These are phyloP conservation scores for Sturnus vulgaris DNA, from an alignment of 2,113 vertebrate genomes.

Conservation along the genomic window DNA sequence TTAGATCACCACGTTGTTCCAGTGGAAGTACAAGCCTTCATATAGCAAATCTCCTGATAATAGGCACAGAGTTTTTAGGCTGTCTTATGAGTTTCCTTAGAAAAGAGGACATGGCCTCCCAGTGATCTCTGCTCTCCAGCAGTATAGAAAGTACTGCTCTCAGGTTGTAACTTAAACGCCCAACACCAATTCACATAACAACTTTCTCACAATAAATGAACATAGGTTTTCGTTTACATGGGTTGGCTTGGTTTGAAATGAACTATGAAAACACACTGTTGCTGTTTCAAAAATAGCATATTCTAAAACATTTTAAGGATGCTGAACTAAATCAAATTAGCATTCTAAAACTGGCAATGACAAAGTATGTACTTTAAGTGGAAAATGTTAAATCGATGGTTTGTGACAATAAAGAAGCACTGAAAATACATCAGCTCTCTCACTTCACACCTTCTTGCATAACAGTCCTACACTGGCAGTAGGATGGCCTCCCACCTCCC, in stretches of 20 bases:
- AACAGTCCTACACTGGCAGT: slow-evolving; percentile 35
- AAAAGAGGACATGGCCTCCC: background rate
- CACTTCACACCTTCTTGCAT: slow-evolving; percentile 41
- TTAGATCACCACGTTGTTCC: background rate
- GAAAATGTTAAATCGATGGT: background rate
- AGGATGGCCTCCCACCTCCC: slow-evolving; percentile 17
- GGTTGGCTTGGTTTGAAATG: background rate
- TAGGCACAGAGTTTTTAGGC: background rate
- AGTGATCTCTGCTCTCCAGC: background rate
- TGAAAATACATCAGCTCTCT: background rate
- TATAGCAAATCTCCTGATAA: background rate
- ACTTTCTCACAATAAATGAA: background rate
- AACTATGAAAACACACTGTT: background rate
- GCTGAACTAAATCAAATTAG: background rate
- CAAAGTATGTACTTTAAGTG: slow-evolving; percentile 19
- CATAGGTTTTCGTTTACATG: background rate
- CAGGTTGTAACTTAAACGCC: background rate
- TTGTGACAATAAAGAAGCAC: slow-evolving; percentile 2
- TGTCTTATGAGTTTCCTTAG: background rate
- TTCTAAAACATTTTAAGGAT: background rate
- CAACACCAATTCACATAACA: background rate
- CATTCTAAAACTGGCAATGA: background rate
- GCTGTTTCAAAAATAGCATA: slow-evolving; percentile 25
- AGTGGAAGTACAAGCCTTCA: background rate
- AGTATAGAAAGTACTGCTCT: background rate